These are phyloP conservation scores for Muscicapa striata DNA, from an alignment of 2,797 vertebrate genomes.

Conservation along the genomic window DNA sequence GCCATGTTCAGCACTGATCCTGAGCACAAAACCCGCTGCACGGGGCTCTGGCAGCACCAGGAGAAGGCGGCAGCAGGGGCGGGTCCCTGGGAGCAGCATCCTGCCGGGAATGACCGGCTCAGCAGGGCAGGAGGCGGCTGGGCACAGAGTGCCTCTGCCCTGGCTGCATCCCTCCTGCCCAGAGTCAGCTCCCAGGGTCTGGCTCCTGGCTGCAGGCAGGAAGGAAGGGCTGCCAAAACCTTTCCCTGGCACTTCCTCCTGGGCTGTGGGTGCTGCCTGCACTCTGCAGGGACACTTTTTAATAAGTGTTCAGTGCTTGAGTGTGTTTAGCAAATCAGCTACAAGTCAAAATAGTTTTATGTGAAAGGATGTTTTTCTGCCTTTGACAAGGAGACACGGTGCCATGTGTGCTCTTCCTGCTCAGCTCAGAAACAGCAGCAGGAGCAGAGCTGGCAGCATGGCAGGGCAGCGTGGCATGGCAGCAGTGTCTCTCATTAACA, in stretches of 20 bases:
- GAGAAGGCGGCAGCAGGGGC: not conserved
- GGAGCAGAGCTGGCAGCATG: not conserved
- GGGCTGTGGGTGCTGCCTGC: not conserved
- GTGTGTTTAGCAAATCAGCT: not conserved
- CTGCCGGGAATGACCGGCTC: not conserved
- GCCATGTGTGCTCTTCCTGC: not conserved
- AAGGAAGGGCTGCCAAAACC: not conserved
- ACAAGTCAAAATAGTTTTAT: not conserved
- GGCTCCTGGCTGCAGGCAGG: not conserved
- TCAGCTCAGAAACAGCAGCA: not conserved
- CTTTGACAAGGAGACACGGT: not conserved
- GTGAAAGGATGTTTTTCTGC: not conserved
- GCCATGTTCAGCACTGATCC: not conserved
- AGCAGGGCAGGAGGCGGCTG: not conserved
- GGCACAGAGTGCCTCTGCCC: not conserved
- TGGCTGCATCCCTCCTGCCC: not conserved
- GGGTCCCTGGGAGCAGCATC: accelerated
- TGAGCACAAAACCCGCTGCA: not conserved
- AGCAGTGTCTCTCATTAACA: not conserved
- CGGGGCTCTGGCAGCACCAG: not conserved
- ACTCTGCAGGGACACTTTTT: not conserved
- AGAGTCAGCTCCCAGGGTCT: not conserved
- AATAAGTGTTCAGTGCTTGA: not conserved
- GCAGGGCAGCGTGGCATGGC: not conserved
- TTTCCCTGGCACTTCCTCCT: not conserved